These are phyloP conservation scores for Brenthis daphne DNA, from an alignment of 2,888 invertebrate genomes.

Conservation along the genomic window DNA sequence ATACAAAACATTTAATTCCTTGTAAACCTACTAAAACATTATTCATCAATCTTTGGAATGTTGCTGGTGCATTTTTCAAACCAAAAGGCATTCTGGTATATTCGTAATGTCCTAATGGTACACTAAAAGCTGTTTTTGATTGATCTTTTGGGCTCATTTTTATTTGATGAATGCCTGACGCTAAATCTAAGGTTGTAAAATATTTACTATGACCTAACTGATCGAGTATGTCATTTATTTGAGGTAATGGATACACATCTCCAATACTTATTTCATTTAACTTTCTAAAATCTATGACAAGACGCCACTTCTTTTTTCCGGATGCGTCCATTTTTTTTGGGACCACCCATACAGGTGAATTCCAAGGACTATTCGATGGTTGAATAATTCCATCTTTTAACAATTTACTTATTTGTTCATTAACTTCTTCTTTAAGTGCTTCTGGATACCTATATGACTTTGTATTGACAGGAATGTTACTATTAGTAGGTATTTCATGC, in stretches of 20 bases:
- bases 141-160: not conserved
- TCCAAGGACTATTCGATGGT: conserved; percentile 40
- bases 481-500: no score
- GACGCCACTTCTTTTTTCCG: conserved; percentile 33
- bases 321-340: conserved; percentile 39
- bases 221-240: not conserved
- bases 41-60: not conserved
- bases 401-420: not conserved
- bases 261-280: not conserved
- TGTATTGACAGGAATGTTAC: no score
- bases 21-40: conserved; percentile 1
- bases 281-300: not conserved
- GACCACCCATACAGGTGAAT: conserved; percentile 39
- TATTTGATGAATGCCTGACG: conserved; percentile 1
- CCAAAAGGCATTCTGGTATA: not conserved
- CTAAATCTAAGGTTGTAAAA: not conserved
- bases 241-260: not conserved
- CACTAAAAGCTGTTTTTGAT: not conserved
- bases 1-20: not conserved
- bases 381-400: conserved; percentile 31
- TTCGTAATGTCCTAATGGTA: no score
- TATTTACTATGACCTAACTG: conserved; percentile 10
- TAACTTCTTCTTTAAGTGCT: not conserved
- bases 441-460: not conserved
- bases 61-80: conserved; percentile 1